phyloP scores from a whole-genome alignment of 2,113 vertebrate genomes.

The Procavia capensis region DNA sequence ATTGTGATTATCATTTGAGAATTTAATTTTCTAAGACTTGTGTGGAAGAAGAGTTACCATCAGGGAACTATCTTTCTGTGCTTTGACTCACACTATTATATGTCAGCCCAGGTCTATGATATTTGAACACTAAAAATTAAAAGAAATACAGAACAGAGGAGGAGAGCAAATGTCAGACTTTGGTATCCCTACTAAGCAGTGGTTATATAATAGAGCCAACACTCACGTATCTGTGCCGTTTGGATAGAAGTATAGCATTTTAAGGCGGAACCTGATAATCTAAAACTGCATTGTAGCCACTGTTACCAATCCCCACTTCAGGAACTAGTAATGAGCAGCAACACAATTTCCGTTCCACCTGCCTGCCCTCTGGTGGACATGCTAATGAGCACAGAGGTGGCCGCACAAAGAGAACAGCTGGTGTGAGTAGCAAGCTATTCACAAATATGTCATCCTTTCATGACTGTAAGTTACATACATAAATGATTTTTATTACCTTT shows the following conservation, averaged over 20 bases:
- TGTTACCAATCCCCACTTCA: not conserved
- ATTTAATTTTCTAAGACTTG: not conserved
- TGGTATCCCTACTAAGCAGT: not conserved
- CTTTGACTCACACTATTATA: not conserved
- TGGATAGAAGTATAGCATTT: not conserved
- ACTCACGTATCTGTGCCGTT: not conserved
- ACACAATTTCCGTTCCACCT: slow-evolving; percentile 49
- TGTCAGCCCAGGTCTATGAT: not conserved
- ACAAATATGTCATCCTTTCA: not conserved
- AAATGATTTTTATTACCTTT: slow-evolving; percentile 44
- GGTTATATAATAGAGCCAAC: not conserved
- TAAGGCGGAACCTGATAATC: not conserved
- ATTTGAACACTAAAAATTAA: not conserved
- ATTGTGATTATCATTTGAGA: not conserved
- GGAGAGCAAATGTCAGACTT: not conserved
- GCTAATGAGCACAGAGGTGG: slow-evolving; percentile 51
- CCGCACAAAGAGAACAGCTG: slow-evolving; percentile 27
- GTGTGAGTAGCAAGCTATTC: not conserved
- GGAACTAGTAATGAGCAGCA: not conserved
- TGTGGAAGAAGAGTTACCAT: not conserved
- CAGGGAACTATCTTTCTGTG: not conserved
- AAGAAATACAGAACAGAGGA: not conserved
- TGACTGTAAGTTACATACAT: not conserved
- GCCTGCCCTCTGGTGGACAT: slow-evolving; percentile 73
- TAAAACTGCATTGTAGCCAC: slow-evolving; percentile 31